A percentile compares a stretch with the other conserved stretches of the same genome.
Conservation (phyloP, 2,113 vertebrate genomes). For the Cryptotis parvus region DNA sequence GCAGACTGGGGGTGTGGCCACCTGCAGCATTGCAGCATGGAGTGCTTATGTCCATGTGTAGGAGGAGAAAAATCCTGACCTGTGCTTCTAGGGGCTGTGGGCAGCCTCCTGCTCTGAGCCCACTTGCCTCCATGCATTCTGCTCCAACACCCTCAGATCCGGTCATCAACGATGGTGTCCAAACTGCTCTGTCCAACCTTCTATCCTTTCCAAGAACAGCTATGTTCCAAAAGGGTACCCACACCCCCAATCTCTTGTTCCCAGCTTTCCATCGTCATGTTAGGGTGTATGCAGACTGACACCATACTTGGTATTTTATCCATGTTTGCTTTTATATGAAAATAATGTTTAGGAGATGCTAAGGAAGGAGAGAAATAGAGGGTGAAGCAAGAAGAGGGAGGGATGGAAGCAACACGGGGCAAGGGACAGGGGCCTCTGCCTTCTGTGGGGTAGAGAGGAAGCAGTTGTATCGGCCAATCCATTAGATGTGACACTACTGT, state of each 20-base stretch:
- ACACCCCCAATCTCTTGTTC: not conserved
- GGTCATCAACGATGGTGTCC: fast-evolving
- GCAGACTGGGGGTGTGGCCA: not conserved
- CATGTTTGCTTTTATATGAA: not conserved
- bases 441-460: too few relatives aligned
- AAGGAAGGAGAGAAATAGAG: too few relatives aligned
- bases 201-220: not conserved
- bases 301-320: not conserved
- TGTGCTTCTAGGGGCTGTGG: fast-evolving
- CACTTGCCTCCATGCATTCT: fast-evolving
- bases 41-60: not conserved
- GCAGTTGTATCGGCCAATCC: too few relatives aligned
- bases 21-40: not conserved
- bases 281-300: too few relatives aligned
- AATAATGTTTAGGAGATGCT: too few relatives aligned
- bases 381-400: too few relatives aligned
- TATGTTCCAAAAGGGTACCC: too few relatives aligned
- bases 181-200: fast-evolving
- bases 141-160: fast-evolving
- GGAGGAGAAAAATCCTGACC: not conserved
- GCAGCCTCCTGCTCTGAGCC: fast-evolving
- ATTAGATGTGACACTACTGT: too few relatives aligned
- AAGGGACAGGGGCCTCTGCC: too few relatives aligned
- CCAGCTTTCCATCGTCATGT: not conserved
- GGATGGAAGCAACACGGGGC: too few relatives aligned